Evolutionary conservation across 1,140 invertebrate species (phyloP).

Genomic region (Conopomorpha cramerella): DNA sequence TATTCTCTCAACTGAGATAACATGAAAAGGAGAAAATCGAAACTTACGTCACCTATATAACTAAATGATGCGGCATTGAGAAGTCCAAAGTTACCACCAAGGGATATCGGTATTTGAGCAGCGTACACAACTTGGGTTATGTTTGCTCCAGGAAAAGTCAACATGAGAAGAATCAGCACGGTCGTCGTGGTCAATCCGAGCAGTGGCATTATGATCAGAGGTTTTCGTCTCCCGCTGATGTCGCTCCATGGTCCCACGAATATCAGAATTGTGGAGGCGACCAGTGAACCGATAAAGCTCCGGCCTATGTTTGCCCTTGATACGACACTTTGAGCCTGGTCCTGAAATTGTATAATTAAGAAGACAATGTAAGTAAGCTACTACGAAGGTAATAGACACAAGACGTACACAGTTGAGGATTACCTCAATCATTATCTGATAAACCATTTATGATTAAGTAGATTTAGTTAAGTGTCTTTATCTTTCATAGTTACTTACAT

Average conservation of each 20-base stretch:
- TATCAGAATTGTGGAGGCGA: slow-evolving; percentile 34
- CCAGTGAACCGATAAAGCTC: slow-evolving; percentile 41
- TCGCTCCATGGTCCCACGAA: slow-evolving; percentile 57
- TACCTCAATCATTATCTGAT: too few species aligned
- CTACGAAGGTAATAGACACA: too few species aligned
- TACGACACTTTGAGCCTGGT: slow-evolving; percentile 43
- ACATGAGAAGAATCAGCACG: slow-evolving; percentile 27
- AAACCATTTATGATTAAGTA: too few species aligned
- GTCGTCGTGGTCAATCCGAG: slow-evolving; percentile 47
- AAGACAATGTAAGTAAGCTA: too few species aligned
- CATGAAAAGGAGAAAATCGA: too few species aligned
- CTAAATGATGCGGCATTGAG: slow-evolving; percentile 41
- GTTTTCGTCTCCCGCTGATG: slow-evolving; percentile 49
- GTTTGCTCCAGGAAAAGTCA: slow-evolving; percentile 36
- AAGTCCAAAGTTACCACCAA: slow-evolving; percentile 48
- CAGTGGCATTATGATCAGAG: slow-evolving; percentile 42
- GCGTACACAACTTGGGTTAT: slow-evolving; percentile 38
- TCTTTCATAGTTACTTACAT: too few species aligned
- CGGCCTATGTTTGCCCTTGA: slow-evolving; percentile 37
- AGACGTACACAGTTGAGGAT: too few species aligned
- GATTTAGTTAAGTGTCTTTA: too few species aligned
- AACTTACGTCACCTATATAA: slow-evolving; percentile 51
- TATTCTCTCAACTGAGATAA: too few species aligned
- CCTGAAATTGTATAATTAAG: too few species aligned
- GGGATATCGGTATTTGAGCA: slow-evolving; percentile 43